These are phyloP conservation scores for Saccostrea echinata DNA, from an alignment of 1,140 invertebrate genomes.

Conservation along the genomic window DNA sequence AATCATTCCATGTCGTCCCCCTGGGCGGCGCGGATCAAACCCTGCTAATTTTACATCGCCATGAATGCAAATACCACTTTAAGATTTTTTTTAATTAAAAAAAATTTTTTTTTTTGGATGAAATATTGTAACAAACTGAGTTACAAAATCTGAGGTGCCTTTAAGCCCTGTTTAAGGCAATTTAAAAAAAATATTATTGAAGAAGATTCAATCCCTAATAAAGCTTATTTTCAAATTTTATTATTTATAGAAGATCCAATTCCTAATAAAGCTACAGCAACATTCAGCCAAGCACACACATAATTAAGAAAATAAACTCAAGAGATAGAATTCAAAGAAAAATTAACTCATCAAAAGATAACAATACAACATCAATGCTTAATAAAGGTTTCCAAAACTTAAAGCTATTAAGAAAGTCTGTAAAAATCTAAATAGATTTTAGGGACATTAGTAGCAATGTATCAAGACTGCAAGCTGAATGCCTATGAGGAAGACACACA, in stretches of 20 bases:
- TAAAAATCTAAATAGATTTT: not conserved
- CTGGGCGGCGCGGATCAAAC: conserved; percentile 49
- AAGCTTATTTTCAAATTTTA: too few relatives aligned
- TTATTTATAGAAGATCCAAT: too few relatives aligned
- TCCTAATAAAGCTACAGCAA: conserved; percentile 15
- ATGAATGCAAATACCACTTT: not conserved
- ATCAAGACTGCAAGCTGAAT: conserved; percentile 21
- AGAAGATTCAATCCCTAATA: too few relatives aligned
- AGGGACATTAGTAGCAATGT: not conserved
- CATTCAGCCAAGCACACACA: conserved; percentile 55
- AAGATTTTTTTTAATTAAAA: not conserved
- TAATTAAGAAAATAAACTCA: conserved; percentile 35
- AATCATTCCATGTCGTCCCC: conserved; percentile 62
- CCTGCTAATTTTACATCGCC: conserved; percentile 40
- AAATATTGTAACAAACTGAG: too few relatives aligned
- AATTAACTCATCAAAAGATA: not conserved
- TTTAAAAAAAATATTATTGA: too few relatives aligned
- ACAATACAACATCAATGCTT: not conserved
- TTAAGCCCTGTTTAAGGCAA: too few relatives aligned
- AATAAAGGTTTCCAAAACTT: not conserved
- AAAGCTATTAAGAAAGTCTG: not conserved
- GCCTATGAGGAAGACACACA: conserved; percentile 25
- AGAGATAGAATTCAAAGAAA: conserved; percentile 12
- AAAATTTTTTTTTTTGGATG: not conserved
- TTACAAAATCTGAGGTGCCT: too few relatives aligned